Evolutionary conservation across 2,888 invertebrate genomes (phyloP), one percentile per base, ranked within the genome.

Genomic region (Calliopum simillimum): DNA sequence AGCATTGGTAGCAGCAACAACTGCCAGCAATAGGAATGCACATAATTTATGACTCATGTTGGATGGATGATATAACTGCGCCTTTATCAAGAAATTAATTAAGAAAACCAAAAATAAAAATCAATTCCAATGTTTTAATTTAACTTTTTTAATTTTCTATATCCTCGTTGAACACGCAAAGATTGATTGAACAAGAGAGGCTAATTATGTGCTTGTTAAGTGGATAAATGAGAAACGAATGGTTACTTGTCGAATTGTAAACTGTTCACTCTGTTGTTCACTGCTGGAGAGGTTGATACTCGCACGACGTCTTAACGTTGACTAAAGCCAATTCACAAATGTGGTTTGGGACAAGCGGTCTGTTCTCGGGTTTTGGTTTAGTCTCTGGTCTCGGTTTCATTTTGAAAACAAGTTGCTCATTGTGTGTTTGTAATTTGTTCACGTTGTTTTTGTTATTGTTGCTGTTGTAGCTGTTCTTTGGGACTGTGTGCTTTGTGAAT

Each of bases 1-100:
- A 43, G 77, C 76, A 74, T 73, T 79, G 70, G 78, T 76, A 65
- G 75, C 76, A 71, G 79, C 79, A 69, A 81, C 71, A 69, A 80
- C 72, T 56, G 75, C 78, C 70, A 82, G 76, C 63, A 79, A 66
- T 72, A 82, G 76, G 74, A 76, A 78, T 71, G 77, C 72, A 41
- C 75, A 70, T 43, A 76, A 61, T 71, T 74, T 78, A 53, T 76
- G 77, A 76, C 56, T 74, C 79, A 79, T 79, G 11, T 21, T 72
- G 49, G 49, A 33, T 53, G 53, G n/a, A n/a, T n/a, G n/a, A n/a
- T n/a, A n/a, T n/a, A n/a, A n/a, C 16, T 47, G 13, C 19, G n/a
- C 21, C 14, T 19, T 56, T n/a, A 5, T 19, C 16, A 46, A 11
- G 56, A 56, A 46, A 21, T 5, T 4, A 4, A 55, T 41, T 68